Conservation (phyloP, 2,113 vertebrate genomes). For the Carassius auratus region DNA sequence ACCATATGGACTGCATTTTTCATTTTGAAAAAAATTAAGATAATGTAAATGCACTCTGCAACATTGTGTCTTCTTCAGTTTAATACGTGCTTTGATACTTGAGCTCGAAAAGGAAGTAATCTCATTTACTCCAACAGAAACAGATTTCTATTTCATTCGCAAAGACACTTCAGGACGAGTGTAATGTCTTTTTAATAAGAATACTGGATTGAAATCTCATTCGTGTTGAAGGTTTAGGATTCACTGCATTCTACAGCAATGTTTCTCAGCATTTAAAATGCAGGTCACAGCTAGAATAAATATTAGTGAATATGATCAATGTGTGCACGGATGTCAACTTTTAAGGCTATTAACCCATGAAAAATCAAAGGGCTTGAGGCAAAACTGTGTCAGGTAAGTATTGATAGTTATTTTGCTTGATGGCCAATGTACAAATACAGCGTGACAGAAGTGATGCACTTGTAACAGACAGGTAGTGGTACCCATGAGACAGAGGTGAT, state of each 20-base stretch:
- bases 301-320: constrained; percentile 18
- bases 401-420: not conserved
- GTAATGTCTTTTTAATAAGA: constrained; percentile 13
- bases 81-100: not conserved
- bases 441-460: not conserved
- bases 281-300: not conserved
- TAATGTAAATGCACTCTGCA: not conserved
- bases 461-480: not conserved
- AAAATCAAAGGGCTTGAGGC: not conserved
- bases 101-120: constrained; percentile 12
- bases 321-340: constrained; percentile 12
- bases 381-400: constrained; percentile 8
- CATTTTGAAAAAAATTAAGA: not conserved
- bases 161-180: not conserved
- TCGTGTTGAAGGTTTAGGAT: not conserved
- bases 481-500: constrained; percentile 55
- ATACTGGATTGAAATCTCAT: constrained; percentile 18
- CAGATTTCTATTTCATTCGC: constrained; percentile 1
- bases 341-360: constrained; percentile 5
- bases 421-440: not conserved
- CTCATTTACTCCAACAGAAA: constrained; percentile 6
- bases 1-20: not conserved
- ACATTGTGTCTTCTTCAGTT: constrained; percentile 1
- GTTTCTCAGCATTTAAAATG: constrained; percentile 12
- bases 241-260: constrained; percentile 16